Evolutionary conservation across 2,113 vertebrate species (phyloP).

Genomic region (Xiphophorus hellerii): DNA sequence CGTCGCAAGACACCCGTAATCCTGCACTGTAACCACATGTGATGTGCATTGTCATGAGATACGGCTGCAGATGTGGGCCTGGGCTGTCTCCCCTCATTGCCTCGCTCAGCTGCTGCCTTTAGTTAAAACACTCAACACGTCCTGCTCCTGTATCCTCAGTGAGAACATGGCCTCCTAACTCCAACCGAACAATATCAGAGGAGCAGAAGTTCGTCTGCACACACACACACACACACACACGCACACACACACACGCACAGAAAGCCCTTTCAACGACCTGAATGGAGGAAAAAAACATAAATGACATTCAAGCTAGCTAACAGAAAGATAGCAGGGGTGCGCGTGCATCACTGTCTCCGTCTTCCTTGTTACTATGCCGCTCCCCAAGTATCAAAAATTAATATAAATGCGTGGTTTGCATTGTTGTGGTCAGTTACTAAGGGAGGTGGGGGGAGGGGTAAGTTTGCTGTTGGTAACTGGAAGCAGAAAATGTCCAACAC

Average conservation of each 20-base stretch:
- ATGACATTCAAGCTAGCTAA: slow-evolving; percentile 22
- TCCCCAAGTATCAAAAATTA: slow-evolving; percentile 41
- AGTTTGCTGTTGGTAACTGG: slow-evolving; percentile 53
- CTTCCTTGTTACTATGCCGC: slow-evolving; percentile 22
- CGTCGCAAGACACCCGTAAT: not conserved
- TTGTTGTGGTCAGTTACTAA: slow-evolving; percentile 30
- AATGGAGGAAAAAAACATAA: slow-evolving; percentile 20
- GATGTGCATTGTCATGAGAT: slow-evolving; percentile 48
- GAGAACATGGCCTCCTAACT: slow-evolving; percentile 44
- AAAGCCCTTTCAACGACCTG: slow-evolving; percentile 23
- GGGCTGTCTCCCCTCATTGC: slow-evolving; percentile 36
- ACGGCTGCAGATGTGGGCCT: slow-evolving; percentile 44
- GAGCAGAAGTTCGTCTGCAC: slow-evolving; percentile 47
- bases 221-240: slow-evolving; percentile 43
- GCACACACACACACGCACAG: slow-evolving; percentile 37
- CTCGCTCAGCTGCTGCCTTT: slow-evolving; percentile 9
- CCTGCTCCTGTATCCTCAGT: slow-evolving; percentile 11
- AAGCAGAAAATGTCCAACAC: slow-evolving; percentile 47
- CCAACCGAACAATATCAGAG: slow-evolving; percentile 40
- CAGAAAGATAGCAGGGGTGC: slow-evolving; percentile 34
- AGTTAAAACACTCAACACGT: slow-evolving; percentile 25
- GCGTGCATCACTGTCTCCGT: slow-evolving; percentile 17
- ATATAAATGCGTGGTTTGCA: slow-evolving; percentile 52
- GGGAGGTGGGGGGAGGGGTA: slow-evolving; percentile 19
- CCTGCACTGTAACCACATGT: slow-evolving; percentile 6